These are phyloP conservation scores for Eumacrocentrus americanus DNA, from an alignment of 2,888 invertebrate species.

Conservation along the genomic window DNA sequence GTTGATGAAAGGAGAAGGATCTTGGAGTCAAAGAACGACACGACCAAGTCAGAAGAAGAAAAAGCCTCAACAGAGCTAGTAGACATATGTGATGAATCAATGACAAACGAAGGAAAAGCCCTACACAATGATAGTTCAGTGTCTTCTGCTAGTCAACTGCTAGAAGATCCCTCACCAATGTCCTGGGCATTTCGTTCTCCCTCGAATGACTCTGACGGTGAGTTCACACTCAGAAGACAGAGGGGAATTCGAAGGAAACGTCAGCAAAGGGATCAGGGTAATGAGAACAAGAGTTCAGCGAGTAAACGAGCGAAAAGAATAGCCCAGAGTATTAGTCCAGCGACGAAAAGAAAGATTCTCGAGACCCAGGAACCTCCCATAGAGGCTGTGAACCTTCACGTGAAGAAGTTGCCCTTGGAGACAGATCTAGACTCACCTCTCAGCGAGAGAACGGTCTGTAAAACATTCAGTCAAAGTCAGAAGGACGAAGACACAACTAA, in stretches of 20 bases:
- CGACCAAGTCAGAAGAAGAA: not conserved
- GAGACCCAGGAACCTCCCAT: slow-evolving; percentile 34
- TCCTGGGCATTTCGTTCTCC: slow-evolving; percentile 57
- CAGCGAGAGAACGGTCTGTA: slow-evolving; percentile 39
- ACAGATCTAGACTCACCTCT: slow-evolving; percentile 53
- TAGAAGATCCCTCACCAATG: slow-evolving; percentile 58
- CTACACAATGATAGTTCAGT: slow-evolving; percentile 57
- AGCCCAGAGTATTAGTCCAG: slow-evolving; percentile 44
- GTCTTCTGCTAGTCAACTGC: slow-evolving; percentile 57
- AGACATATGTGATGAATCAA: slow-evolving; percentile 40
- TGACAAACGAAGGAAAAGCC: slow-evolving; percentile 40
- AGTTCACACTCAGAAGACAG: slow-evolving; percentile 56
- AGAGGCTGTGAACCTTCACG: slow-evolving; percentile 56
- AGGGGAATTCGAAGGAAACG: slow-evolving; percentile 57
- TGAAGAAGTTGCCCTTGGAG: slow-evolving; percentile 53
- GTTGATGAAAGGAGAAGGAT: slow-evolving; percentile 44
- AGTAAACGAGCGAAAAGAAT: slow-evolving; percentile 46
- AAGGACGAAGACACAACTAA: slow-evolving; percentile 40
- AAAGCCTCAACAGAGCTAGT: not conserved
- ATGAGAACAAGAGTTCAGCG: slow-evolving; percentile 36
- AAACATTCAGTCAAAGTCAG: slow-evolving; percentile 35
- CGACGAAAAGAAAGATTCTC: slow-evolving; percentile 35
- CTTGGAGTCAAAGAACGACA: not conserved
- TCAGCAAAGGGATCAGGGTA: slow-evolving; percentile 37
- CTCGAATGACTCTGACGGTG: slow-evolving; percentile 50